Evolutionary conservation across 2,113 vertebrate genomes (phyloP), one percentile per base, ranked within the genome.

Genomic region (Furnarius figulus): DNA sequence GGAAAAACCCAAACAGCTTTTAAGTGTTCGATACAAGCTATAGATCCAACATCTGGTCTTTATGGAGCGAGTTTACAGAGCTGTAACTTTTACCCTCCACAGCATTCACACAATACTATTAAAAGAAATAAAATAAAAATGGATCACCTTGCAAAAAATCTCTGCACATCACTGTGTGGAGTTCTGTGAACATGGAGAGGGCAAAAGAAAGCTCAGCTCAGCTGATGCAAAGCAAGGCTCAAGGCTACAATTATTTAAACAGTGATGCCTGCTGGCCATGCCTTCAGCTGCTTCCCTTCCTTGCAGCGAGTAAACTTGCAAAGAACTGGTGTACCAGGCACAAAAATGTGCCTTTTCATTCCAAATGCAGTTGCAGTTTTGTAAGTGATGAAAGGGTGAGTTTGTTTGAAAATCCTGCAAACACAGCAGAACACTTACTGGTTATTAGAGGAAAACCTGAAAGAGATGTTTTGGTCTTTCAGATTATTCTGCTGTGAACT

Each of bases 221-320:
- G 65, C 66, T 90, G 58, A 85, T 71, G 53, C 31, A 85, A 95
- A 97, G 90, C 2, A 2, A 77, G 39, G 71, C 67, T 84, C 35
- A 83, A 59, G 76, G 84, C 81, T 87, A 61, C 66, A 88, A 65
- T 87, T 76, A 77, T 85, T 93, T 66, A 53, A 91, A 85, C 72
- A 42, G 31, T 20, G 35, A 67, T 94, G 59, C 80, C 87, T 90
- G n/a, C 66, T 94, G 63, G 75, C 59, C 58, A 28, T 95, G 59
- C 77, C 82, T 90, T 52, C 68, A 66, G 89, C 71, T 37, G 37
- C 39, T 73, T 46, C 55, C 81, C 25, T n/a, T 44, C 37, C 39
- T 78, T 47, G 2, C 46, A n/a, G 63, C 44, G 39, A 40, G 44
- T 4, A 33, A 92, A 46, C 21, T 39, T 78, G 24, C 35, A 95